Evolutionary conservation across 2,113 vertebrate species (phyloP).

Genomic region (Muntiacus muntjak): DNA sequence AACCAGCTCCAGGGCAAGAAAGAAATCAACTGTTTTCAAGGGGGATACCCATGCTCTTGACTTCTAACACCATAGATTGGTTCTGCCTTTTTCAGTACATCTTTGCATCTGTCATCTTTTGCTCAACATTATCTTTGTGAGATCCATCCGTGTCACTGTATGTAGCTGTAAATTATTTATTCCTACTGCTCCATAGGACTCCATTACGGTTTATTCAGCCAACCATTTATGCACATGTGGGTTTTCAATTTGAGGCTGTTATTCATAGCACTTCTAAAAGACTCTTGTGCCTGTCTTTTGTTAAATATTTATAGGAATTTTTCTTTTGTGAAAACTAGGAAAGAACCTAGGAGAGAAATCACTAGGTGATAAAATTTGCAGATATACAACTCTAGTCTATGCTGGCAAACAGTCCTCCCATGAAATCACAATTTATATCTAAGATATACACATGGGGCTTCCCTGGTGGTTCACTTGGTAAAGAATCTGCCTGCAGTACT

Average conservation of each 20-base stretch:
- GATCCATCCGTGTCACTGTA: background rate
- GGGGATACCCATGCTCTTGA: fast-evolving
- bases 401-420: background rate
- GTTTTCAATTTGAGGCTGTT: background rate
- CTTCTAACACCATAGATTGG: fast-evolving
- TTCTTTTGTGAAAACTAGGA: background rate
- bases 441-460: background rate
- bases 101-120: background rate
- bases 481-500: background rate
- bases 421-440: background rate
- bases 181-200: background rate
- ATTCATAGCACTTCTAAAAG: background rate
- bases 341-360: background rate
- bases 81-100: background rate
- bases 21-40: background rate
- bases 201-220: background rate
- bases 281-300: background rate
- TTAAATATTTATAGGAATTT: background rate
- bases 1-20: fast-evolving
- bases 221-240: background rate
- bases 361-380: background rate
- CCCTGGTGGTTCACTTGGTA: background rate
- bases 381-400: background rate
- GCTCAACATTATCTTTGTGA: background rate
- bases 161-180: background rate